Base-by-base conservation (phyloP, 1,140 invertebrate genomes). In the Lethrus apterus region DNA sequence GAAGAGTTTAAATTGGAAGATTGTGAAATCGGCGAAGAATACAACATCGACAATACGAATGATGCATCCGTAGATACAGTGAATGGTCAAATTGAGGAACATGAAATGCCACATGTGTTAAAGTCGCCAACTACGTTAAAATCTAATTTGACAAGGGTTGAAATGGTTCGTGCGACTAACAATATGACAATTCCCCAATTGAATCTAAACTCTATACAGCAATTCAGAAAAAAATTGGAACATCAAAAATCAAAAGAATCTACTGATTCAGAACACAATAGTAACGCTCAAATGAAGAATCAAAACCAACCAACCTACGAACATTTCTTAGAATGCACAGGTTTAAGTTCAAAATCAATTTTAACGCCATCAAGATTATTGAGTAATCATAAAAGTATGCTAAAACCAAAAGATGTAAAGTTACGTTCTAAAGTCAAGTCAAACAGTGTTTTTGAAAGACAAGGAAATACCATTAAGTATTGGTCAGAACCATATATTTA, bases 1-100 rank as follows among this genome's bases (percentile, higher is more conserved):
- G 84, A 86, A 56, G 84, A 86, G 55, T 86, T 86, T 58, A 84
- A 84, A 60, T 69, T 86, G 47, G 84, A 86, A 52, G 83, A 85
- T 40, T 77, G 79, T 55, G 81, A 85, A 60, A 72, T 85, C 13
- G 40, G 15, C 2, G 48, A 50, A 31, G 30, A 26, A 13, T 35
- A 34, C 19, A 24, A 46, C 19, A 46, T 35, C 31, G 32, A 42
- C 24, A 24, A 17, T 7, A 34, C 18, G 9, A 29, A 20, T 9
- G 36, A 42, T 33, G n/a, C 17, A 14, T 30, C 34, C 8, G 45
- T 30, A 10, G 30, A 30, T 17, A 34, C 32, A 15, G 32, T 34
- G 13, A 29, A 14, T 15, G 20, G 18, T 11, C 10, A 44, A 33
- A 30, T 32, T 10, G 30, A 32, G 21, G 18, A 24, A 23, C 31